These are phyloP conservation scores for Sebastolobus alascanus DNA, from an alignment of 2,797 vertebrate genomes.

Conservation along the genomic window DNA sequence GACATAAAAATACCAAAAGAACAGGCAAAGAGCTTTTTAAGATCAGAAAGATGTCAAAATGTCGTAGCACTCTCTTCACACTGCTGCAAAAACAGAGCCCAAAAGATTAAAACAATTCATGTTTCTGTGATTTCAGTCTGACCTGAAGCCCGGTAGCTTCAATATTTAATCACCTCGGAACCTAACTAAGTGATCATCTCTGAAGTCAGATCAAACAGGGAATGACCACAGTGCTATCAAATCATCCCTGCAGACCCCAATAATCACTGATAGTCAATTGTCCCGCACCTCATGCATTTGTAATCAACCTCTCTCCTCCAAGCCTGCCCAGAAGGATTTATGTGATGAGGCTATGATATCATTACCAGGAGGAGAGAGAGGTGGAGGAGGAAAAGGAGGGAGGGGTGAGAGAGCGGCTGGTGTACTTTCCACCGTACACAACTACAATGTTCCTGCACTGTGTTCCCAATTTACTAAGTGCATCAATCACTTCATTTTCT, in stretches of 20 bases:
- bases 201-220: conserved; percentile 12
- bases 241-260: conserved; percentile 11
- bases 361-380: conserved; percentile 2
- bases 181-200: conserved; percentile 4
- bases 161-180: conserved; percentile 50
- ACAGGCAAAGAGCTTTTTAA: neutral
- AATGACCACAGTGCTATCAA: neutral
- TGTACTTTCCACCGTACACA: neutral
- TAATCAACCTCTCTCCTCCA: conserved; percentile 33
- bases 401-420: neutral
- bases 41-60: conserved; percentile 40
- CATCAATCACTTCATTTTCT: conserved; percentile 62
- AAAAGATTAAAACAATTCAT: neutral
- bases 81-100: neutral
- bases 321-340: conserved; percentile 18
- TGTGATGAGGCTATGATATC: conserved; percentile 41
- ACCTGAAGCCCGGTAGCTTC: conserved; percentile 5
- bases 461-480: conserved; percentile 67
- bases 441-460: conserved; percentile 24
- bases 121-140: conserved; percentile 7
- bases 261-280: neutral
- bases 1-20: conserved; percentile 1
- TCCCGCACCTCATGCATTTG: conserved; percentile 43
- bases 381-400: neutral
- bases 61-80: conserved; percentile 4